Base-by-base conservation (phyloP, 2,888 invertebrate genomes). In the Plebejus argus region DNA sequence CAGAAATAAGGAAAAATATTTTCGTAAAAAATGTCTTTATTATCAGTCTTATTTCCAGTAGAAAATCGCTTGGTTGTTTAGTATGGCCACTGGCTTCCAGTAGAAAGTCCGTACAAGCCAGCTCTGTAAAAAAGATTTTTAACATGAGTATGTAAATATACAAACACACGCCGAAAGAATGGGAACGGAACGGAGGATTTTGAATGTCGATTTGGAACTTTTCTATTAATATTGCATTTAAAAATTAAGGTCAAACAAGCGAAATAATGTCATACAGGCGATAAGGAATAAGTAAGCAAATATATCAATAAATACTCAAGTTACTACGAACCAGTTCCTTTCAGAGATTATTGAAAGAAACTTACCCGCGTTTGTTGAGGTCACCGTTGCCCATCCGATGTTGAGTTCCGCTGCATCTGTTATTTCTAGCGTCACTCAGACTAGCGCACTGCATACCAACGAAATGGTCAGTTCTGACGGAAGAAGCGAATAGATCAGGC, bases 301-400 rank as follows among this genome's bases (percentile, higher is more conserved):
- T 28, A 28, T 1, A 28, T 28, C 28, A 28, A 28, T 28, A 28
- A 28, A 28, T 2, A 28, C 1, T 28, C 28, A 35, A 35, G 35
- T 35, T 6, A 28, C 28, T 28, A 28, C 28, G 28, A 2, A 1
- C 1, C 28, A 28, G 28, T 39, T 39, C 39, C 39, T 39, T 39
- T 39, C 8, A 39, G 39, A 12, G 49, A 18, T 53, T 3, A 53
- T 18, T 5, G 4, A 53, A 49, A 49, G 49, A n/a, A 78, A 20
- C 80, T 70, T 80, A 82, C 82, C 83, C 83, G 76, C 77, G 77
- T 78, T 83, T 82, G 10, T 20, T 56, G n/a, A 82, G 35, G 20
- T 77, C 49, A 23, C 71, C 86, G 85, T 84, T 85, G 71, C 85
- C 85, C 83, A 86, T 83, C 39, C 81, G 66, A 6, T 82, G 76